Base-by-base conservation (phyloP, 2,888 invertebrate species). In the Sussaba pulchella region DNA sequence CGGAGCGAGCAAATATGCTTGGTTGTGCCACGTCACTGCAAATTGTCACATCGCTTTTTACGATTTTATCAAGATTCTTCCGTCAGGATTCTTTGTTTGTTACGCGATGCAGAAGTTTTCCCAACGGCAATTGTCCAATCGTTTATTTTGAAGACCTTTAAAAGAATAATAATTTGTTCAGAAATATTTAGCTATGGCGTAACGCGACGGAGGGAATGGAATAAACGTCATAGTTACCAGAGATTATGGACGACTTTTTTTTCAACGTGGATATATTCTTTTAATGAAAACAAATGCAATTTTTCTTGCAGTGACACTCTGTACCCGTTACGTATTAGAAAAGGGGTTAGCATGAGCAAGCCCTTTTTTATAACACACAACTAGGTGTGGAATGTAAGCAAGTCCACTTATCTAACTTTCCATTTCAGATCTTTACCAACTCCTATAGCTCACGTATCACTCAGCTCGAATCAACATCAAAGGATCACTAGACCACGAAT, bases 31-130 rank as follows among this genome's bases (percentile, higher is more conserved):
- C 36, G 24, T 36, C 36, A 19, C 31, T 9, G 43, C n/a, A 10
- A 41, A 77, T 21, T 12, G 39, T 31, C 66, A 61, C 41, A n/a
- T 39, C 14, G 41, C 21, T 45, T 41, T 72, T 72, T 66, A 71
- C 64, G 66, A 66, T 50, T 45, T 61, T 69, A 52, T 31, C 26
- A 12, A 17, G 31, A 69, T 69, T 31, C 21, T 50, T 61, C 17
- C 59, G 66, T 57, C 47, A 19, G 21, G 47, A 10, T 12, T 2
- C 54, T 21, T 64, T 45, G 36, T 57, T 12, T 41, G 26, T 39
- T 61, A 50, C 50, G 36, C 50, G 31, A 14, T 26, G 31, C 26
- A 19, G 45, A 57, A 54, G n/a, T 66, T 50, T 24, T 31, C 24
- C 9, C 26, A 3, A 26, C 24, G 14, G 0, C 6, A 36, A 36